phyloP scores from a whole-genome alignment of 2,888 invertebrate species.

The Lottia gigantea region DNA sequence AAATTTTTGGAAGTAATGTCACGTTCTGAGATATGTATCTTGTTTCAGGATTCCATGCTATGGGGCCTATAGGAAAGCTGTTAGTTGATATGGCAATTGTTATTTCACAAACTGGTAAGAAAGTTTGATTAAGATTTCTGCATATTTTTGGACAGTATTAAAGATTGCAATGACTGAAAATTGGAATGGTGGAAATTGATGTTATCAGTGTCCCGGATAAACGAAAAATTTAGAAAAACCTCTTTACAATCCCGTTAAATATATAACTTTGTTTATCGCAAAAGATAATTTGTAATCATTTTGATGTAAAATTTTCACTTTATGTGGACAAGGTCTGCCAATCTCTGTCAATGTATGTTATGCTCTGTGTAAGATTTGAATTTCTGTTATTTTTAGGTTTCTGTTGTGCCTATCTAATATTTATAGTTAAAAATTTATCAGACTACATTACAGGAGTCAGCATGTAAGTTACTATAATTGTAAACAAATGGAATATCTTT shows the following conservation, averaged over 20 bases:
- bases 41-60: conserved; percentile 63
- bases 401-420: conserved; percentile 69
- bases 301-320: no score
- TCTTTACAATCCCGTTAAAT: no score
- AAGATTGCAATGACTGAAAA: no score
- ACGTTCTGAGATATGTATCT: conserved; percentile 59
- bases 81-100: conserved; percentile 67
- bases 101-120: conserved; percentile 66
- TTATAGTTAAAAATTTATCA: conserved; percentile 68
- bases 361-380: no score
- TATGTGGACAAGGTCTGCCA: no score
- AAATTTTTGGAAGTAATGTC: conserved; percentile 66
- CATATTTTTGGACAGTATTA: no score
- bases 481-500: no score
- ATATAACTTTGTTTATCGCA: no score
- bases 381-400: conserved; percentile 62
- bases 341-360: conserved; percentile 1
- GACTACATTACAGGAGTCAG: conserved; percentile 56
- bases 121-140: neutral
- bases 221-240: no score
- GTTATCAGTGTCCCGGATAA: no score
- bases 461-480: conserved; percentile 49
- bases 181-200: no score
- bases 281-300: no score
- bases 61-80: conserved; percentile 64